Base-by-base conservation (phyloP, 2,113 vertebrate genomes). In the Fregetta grallaria region DNA sequence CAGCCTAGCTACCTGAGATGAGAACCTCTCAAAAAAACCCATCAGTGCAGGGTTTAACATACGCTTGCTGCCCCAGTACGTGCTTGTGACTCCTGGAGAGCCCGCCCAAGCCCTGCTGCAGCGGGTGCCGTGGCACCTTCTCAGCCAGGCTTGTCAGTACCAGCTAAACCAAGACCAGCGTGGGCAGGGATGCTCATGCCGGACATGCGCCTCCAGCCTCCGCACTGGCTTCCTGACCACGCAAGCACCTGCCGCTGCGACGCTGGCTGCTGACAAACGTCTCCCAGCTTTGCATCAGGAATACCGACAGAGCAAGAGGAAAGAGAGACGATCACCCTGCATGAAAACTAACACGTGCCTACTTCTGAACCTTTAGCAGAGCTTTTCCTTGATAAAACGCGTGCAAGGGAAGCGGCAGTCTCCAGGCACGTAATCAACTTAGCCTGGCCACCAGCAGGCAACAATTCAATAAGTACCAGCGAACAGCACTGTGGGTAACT, bases 391-490 rank as follows among this genome's bases (percentile, higher is more conserved):
- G 75, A 59, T 50, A 58, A 67, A 94, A 92, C 0, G 4, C 0
- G 4, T 56, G 75, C 74, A 80, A 74, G 63, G 75, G 56, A 92
- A 90, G 91, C 44, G 16, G 74, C 66, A 72, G 74, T 22, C 86
- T 94, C 49, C 81, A 96, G 83, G 77, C 82, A 65, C 1, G 1
- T 87, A 94, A 97, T 93, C 76, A 66, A 72, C 90, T 96, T 93
- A 96, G 62, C 53, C 79, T 78, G 92, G 71, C 88, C 96, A 92
- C 86, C 74, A 96, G 93, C 89, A 96, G 90, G 82, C 83, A 95
- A 75, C 86, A 96, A 97, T 93, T 92, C 59, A 96, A 91, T 96
- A 76, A 96, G 67, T 38, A 74, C 36, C 52, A 82, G 63, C 23
- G 29, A 93, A 92, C 50, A 93, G 96, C 92, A 93, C 80, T 91